These are phyloP conservation scores for Leucophenga montana DNA, from an alignment of 2,888 invertebrate genomes.

Conservation along the genomic window DNA sequence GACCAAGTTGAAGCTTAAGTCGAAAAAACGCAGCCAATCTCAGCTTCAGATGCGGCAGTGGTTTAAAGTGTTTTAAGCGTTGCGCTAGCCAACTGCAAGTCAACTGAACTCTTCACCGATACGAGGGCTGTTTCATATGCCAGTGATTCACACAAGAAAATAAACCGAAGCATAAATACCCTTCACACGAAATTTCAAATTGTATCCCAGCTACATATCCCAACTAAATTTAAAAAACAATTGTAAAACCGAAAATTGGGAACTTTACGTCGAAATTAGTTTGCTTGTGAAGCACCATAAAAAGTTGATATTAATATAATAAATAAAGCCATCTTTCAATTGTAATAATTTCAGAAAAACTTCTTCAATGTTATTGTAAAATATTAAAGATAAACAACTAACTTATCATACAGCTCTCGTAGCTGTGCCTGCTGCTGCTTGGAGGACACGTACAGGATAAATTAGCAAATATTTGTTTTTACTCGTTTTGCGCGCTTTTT, in stretches of 20 bases:
- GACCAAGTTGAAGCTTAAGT: too few relatives aligned
- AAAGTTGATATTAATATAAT: too few relatives aligned
- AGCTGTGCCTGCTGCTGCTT: neutral
- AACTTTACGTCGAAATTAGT: too few relatives aligned
- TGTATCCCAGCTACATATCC: too few relatives aligned
- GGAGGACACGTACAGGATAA: constrained; percentile 69
- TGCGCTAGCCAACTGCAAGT: neutral
- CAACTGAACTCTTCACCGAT: neutral
- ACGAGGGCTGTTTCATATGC: neutral
- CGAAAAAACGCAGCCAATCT: neutral
- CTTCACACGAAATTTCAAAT: too few relatives aligned
- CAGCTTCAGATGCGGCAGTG: neutral
- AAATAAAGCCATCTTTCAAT: too few relatives aligned
- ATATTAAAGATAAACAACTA: too few relatives aligned
- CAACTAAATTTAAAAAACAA: too few relatives aligned
- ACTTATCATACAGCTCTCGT: neutral
- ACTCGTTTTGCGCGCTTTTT: constrained; percentile 39
- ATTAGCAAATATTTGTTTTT: constrained; percentile 69
- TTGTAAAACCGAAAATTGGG: too few relatives aligned
- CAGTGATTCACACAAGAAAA: neutral
- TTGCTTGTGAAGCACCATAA: too few relatives aligned
- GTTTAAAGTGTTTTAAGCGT: constrained; percentile 13
- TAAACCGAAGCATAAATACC: neutral
- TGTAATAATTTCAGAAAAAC: too few relatives aligned
- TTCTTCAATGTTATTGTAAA: too few relatives aligned